phyloP scores from a whole-genome alignment of 2,113 vertebrate genomes.

The Chionis minor region DNA sequence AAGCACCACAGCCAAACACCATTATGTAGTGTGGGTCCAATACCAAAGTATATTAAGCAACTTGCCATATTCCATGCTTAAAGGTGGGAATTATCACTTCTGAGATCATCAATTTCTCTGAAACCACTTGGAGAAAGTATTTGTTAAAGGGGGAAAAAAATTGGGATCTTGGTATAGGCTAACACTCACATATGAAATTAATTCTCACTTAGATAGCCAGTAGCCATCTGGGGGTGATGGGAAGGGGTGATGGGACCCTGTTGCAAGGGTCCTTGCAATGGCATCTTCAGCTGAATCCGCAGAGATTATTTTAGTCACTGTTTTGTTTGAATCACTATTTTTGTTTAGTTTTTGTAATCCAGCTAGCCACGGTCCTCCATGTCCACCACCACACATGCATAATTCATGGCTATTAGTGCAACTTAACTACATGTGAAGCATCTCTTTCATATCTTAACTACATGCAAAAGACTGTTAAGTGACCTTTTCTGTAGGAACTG shows the following conservation, averaged over 20 bases:
- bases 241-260: neutral
- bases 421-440: neutral
- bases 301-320: neutral
- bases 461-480: neutral
- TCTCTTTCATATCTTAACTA: neutral
- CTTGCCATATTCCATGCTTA: neutral
- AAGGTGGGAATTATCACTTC: neutral
- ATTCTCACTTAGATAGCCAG: neutral
- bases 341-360: neutral
- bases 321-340: neutral
- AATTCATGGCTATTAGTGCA: neutral
- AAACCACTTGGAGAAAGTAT: neutral
- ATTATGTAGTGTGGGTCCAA: neutral
- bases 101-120: neutral
- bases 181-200: neutral
- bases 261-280: neutral
- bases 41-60: neutral
- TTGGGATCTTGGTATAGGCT: neutral
- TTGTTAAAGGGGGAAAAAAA: neutral
- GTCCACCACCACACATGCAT: neutral
- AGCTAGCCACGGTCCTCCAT: neutral
- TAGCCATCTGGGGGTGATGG: neutral
- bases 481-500: neutral
- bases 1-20: neutral
- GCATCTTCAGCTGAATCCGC: neutral